Evolutionary conservation across 2,888 invertebrate genomes (phyloP).

Genomic region (Agrenia bidenticulata): DNA sequence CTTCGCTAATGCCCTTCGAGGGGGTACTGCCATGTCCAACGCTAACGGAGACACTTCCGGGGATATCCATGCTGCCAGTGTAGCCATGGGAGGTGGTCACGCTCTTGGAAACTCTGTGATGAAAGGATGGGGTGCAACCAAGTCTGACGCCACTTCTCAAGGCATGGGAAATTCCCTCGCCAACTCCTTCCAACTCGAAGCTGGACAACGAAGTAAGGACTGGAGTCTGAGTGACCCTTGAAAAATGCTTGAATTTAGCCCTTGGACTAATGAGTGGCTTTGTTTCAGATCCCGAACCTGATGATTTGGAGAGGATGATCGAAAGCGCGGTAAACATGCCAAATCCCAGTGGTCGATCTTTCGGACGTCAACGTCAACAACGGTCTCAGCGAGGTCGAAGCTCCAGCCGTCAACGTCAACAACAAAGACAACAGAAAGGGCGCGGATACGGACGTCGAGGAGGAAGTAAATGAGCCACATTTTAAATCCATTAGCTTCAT

Average conservation of each 20-base stretch:
- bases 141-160: neutral
- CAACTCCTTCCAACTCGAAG: conserved; percentile 6
- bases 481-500: too few species aligned
- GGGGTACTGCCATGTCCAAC: conserved; percentile 3
- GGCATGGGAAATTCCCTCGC: conserved; percentile 13
- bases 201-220: conserved; percentile 6
- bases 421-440: too few species aligned
- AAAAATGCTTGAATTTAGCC: too few species aligned
- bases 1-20: conserved; percentile 9
- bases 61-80: neutral
- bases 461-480: too few species aligned
- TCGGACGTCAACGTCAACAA: too few species aligned
- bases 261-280: too few species aligned
- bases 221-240: too few species aligned
- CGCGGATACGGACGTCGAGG: too few species aligned
- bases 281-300: neutral
- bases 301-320: conserved; percentile 11
- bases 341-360: neutral
- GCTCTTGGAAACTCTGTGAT: neutral
- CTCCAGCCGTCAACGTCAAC: too few species aligned
- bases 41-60: neutral
- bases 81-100: conserved; percentile 7
- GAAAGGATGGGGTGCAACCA: conserved; percentile 6
- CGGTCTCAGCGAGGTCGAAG: too few species aligned
- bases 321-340: neutral